Conservation (phyloP, 1,140 invertebrate species). For the Lamellibrachia luymesi region DNA sequence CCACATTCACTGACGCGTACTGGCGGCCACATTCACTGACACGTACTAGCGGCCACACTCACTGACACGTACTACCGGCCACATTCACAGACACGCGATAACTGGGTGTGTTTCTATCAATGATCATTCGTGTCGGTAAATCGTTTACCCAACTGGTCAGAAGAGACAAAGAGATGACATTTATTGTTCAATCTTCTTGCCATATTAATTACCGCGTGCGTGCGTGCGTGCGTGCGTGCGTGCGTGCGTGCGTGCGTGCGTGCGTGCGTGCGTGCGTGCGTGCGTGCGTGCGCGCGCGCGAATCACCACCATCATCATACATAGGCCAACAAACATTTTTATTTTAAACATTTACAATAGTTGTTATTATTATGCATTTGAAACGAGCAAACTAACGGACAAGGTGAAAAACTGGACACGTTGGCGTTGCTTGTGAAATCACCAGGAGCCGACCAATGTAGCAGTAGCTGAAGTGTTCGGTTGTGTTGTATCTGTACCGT, state of each 20-base stretch:
- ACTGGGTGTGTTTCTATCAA: no score
- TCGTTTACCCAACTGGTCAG: no score
- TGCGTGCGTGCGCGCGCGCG: neutral
- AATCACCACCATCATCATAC: no score
- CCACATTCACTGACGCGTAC: no score
- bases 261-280: neutral
- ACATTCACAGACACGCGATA: no score
- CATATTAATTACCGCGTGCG: neutral
- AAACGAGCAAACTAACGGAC: neutral
- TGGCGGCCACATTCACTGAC: no score
- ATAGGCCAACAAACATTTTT: no score
- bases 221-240: conserved; percentile 2
- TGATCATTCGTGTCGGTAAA: no score
- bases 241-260: conserved; percentile 8
- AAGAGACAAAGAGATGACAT: no score
- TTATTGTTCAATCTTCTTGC: no score
- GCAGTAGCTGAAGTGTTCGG: neutral
- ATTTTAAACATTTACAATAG: neutral
- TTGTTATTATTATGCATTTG: neutral
- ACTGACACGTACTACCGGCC: no score
- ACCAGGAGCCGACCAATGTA: neutral
- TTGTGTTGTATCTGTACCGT: neutral
- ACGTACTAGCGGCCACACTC: no score
- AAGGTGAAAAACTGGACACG: neutral
- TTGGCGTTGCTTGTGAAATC: neutral